Base-by-base conservation (phyloP, 2,888 invertebrate species). In the Lasioglossum leucozonium region DNA sequence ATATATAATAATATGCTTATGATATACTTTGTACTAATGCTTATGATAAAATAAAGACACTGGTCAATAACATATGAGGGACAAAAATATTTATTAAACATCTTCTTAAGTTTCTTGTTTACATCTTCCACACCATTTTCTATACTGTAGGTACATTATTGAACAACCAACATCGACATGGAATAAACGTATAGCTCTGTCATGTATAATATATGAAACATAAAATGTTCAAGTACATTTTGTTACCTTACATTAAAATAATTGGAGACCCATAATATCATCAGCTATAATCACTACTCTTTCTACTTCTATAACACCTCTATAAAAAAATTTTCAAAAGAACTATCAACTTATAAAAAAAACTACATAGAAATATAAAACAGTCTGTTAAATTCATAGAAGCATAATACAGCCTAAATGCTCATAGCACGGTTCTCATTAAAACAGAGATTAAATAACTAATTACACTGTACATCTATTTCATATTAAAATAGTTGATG, bases 51-150 rank as follows among this genome's bases (percentile, higher is more conserved):
- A 84, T 77, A 78, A 81, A 79, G 58, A 78, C 44, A 65, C 26
- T 75, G 13, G 37, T 47, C 58, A 84, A 72, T 69, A 76, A 34
- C 40, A 47, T 40, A 67, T 77, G 26, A 74, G 71, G 72, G 58
- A 62, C 67, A 74, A 87, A 77, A 81, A 77, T 78, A 78, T 72
- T 87, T 87, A 79, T 82, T 78, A 74, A 79, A 82, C 62, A 78
- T 76, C 76, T 72, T 79, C 34, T 81, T 67, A 34, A 37, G 22
- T 37, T 37, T 67, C 30, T 82, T 74, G 65, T 67, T 82, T 82
- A 77, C 62, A 79, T 73, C 58, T 72, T 77, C 62, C 72, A 51
- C 10, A 58, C 65, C n/a, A 51, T 82, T 82, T 74, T 77, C 77
- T 65, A 79, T 75, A 81, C 82, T 72, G 82, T 44, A 86, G 81